A percentile compares a stretch with the other conserved stretches of the same genome.
phyloP scores from a whole-genome alignment of 2,113 vertebrate species.

The Brachionichthys hirsutus region DNA sequence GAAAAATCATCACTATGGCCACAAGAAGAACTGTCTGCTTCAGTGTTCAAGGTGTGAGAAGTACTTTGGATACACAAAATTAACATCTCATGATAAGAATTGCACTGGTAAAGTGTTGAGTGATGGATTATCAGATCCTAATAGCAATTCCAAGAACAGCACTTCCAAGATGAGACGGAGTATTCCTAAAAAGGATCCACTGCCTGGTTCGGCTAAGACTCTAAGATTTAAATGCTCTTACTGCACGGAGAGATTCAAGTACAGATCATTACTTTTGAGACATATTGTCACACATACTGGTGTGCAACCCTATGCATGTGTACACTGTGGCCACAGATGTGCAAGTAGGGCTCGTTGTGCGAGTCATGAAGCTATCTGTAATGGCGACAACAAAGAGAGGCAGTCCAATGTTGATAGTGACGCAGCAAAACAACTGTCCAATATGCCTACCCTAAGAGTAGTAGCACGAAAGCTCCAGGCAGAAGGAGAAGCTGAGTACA shows the following conservation, averaged over 20 bases:
- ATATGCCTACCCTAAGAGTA: constrained; percentile 10
- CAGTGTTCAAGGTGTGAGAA: constrained; percentile 68
- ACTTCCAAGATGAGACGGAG: background rate
- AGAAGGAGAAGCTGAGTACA: constrained; percentile 48
- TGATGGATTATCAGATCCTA: background rate
- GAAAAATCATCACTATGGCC: constrained; percentile 60
- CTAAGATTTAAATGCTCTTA: constrained; percentile 64
- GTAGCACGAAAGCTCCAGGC: background rate
- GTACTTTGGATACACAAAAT: constrained; percentile 63
- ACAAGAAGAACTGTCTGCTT: constrained; percentile 59
- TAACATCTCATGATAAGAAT: constrained; percentile 47
- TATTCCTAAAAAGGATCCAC: constrained; percentile 2
- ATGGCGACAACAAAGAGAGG: constrained; percentile 24
- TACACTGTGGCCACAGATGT: constrained; percentile 67
- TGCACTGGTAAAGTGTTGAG: constrained; percentile 17
- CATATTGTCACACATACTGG: constrained; percentile 68
- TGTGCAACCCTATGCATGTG: constrained; percentile 60
- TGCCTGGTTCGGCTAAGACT: constrained; percentile 22
- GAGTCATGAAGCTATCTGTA: constrained; percentile 71
- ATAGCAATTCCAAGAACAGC: background rate
- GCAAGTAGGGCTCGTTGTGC: constrained; percentile 38
- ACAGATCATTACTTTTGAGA: constrained; percentile 59
- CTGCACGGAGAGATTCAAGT: constrained; percentile 69
- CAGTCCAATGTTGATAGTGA: constrained; percentile 8
- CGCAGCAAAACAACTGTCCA: constrained; percentile 5